A percentile compares a stretch with the other conserved stretches of the same genome.
phyloP scores from a whole-genome alignment of 2,888 invertebrate species.

The Microplitis deprimator region DNA sequence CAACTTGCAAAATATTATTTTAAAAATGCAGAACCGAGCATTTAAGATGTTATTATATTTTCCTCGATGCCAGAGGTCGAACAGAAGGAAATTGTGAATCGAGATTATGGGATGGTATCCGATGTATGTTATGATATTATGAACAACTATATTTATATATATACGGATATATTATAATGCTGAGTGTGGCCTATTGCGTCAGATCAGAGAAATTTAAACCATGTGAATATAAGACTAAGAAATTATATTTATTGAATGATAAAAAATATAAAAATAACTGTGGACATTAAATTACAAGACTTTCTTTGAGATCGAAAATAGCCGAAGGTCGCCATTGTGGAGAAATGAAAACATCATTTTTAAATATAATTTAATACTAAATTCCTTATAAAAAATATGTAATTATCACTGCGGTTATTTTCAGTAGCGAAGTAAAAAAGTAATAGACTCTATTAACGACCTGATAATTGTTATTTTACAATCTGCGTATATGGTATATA shows the following conservation, averaged over 20 bases:
- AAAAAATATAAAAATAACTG: neutral
- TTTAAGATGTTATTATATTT: slow-evolving; percentile 26
- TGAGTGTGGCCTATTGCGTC: slow-evolving; percentile 30
- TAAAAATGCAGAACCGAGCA: slow-evolving; percentile 20
- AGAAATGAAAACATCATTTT: neutral
- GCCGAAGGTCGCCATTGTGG: neutral
- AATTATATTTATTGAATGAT: slow-evolving; percentile 2
- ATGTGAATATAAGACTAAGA: neutral
- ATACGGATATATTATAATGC: neutral
- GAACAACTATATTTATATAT: neutral
- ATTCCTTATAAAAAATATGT: too few relatives aligned
- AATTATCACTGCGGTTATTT: neutral
- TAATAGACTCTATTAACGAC: neutral
- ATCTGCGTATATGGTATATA: neutral
- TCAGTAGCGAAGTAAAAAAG: neutral
- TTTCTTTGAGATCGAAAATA: neutral
- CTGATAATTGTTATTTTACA: neutral
- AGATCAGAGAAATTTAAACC: slow-evolving; percentile 28
- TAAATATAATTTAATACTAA: too few relatives aligned
- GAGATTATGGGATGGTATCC: slow-evolving; percentile 21
- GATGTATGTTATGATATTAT: neutral
- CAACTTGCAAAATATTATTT: slow-evolving; percentile 24
- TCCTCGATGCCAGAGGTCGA: neutral
- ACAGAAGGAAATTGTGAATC: slow-evolving; percentile 13
- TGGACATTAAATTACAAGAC: neutral